Percentiles rank a stretch among this genome's conserved stretches.
Evolutionary conservation across 2,888 invertebrate genomes (phyloP).

Genomic region (Plusia festucae): DNA sequence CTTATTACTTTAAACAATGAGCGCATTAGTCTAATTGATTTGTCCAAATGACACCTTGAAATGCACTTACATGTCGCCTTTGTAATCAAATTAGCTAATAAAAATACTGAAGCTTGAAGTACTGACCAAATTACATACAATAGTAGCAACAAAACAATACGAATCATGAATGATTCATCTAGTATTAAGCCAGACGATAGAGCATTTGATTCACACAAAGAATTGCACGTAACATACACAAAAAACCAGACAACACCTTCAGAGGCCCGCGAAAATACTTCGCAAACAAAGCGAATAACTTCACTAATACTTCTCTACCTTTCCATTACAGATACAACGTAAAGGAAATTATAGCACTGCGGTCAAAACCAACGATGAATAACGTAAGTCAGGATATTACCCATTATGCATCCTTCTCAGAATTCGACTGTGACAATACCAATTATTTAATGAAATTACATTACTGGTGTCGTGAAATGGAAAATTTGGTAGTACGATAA

Average conservation of each 20-base stretch:
- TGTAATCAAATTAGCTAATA: slow-evolving; percentile 41
- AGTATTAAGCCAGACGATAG: slow-evolving; percentile 65
- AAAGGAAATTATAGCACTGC: slow-evolving; percentile 1
- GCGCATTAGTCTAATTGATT: slow-evolving; percentile 35
- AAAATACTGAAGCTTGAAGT: slow-evolving; percentile 29
- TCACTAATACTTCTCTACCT: slow-evolving; percentile 13
- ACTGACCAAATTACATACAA: slow-evolving; percentile 15
- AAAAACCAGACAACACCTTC: slow-evolving; percentile 71
- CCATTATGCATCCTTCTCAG: slow-evolving; percentile 39
- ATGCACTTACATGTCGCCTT: slow-evolving; percentile 31
- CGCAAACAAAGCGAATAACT: slow-evolving; percentile 32
- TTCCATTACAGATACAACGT: slow-evolving; percentile 13
- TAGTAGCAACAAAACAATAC: slow-evolving; percentile 49
- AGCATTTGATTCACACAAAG: slow-evolving; percentile 67
- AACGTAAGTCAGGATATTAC: slow-evolving; percentile 19
- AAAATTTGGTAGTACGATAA: not conserved
- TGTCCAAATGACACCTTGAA: slow-evolving; percentile 17
- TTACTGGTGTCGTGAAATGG: not conserved
- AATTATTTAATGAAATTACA: not conserved
- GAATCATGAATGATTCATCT: slow-evolving; percentile 74
- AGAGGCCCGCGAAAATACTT: slow-evolving; percentile 66
- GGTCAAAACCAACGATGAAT: slow-evolving; percentile 23
- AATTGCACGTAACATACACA: slow-evolving; percentile 66
- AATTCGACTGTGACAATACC: slow-evolving; percentile 37
- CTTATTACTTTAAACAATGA: slow-evolving; percentile 26